A percentile compares a stretch with the other conserved stretches of the same genome.
Conservation (phyloP, 2,888 invertebrate species). For the Salticus scenicus region DNA sequence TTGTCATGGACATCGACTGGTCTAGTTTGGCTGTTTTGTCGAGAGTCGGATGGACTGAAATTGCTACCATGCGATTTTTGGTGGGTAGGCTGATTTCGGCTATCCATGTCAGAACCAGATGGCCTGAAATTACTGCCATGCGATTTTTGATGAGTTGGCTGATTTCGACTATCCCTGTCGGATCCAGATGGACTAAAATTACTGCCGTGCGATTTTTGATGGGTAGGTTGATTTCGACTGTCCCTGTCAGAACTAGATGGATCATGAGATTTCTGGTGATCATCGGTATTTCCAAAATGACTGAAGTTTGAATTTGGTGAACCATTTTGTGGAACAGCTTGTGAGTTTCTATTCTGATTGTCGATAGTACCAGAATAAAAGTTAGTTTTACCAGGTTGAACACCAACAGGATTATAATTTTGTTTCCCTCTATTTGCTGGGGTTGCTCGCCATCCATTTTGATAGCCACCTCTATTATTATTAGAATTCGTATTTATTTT, state of each 20-base stretch:
- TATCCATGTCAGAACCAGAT: neutral
- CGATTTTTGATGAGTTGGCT: neutral
- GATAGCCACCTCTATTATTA: conserved; percentile 14
- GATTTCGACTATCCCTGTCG: neutral
- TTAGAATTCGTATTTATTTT: conserved; percentile 21
- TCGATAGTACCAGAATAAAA: conserved; percentile 18
- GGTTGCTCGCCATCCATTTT: conserved; percentile 39
- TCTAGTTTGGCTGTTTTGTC: neutral
- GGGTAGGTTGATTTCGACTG: neutral
- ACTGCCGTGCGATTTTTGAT: neutral
- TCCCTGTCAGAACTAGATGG: too few relatives aligned
- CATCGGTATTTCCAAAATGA: neutral
- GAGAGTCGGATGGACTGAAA: neutral
- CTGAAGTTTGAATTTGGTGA: conserved; percentile 6
- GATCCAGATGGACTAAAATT: neutral
- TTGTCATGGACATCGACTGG: neutral
- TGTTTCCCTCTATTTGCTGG: conserved; percentile 19
- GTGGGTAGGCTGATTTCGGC: neutral
- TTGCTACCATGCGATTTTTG: neutral
- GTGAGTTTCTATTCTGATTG: conserved; percentile 19
- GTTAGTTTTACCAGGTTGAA: conserved; percentile 39
- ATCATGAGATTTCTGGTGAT: neutral
- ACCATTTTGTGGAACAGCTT: neutral
- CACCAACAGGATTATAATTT: conserved; percentile 15
- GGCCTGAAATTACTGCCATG: neutral